Percentiles rank a stretch among this genome's conserved stretches.
These are phyloP conservation scores for Dysdera silvatica DNA, from an alignment of 1,140 invertebrate genomes.

Conservation along the genomic window DNA sequence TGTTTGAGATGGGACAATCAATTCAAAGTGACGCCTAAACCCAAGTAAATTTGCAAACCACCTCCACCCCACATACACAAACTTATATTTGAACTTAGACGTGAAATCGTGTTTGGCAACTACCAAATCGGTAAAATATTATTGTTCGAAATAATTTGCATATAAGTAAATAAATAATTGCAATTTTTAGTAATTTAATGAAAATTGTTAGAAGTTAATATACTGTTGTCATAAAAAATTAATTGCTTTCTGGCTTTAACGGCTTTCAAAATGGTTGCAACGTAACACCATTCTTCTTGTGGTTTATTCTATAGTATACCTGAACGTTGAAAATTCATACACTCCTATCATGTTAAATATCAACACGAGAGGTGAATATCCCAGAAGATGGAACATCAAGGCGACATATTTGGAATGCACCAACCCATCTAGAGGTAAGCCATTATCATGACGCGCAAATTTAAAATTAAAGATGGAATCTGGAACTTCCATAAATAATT, in stretches of 20 bases:
- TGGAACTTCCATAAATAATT: background rate
- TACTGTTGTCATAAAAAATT: background rate
- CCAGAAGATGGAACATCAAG: slow-evolving; percentile 66
- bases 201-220: background rate
- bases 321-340: slow-evolving; percentile 58
- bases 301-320: slow-evolving; percentile 54
- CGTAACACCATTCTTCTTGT: background rate
- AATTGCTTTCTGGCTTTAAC: background rate
- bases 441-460: too few species aligned
- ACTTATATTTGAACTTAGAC: too few species aligned
- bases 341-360: slow-evolving; percentile 54
- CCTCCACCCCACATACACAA: too few species aligned
- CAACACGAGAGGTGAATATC: slow-evolving; percentile 52
- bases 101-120: too few species aligned
- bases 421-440: slow-evolving; percentile 56
- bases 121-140: too few species aligned
- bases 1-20: too few species aligned
- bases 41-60: too few species aligned
- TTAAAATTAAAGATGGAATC: background rate
- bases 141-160: too few species aligned
- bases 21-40: too few species aligned
- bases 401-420: slow-evolving; percentile 64
- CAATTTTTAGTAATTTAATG: background rate
- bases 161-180: too few species aligned
- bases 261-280: background rate